Evolutionary conservation across 1,140 invertebrate genomes (phyloP), one percentile per base, ranked within the genome.

Genomic region (Neodiprion pinetum): DNA sequence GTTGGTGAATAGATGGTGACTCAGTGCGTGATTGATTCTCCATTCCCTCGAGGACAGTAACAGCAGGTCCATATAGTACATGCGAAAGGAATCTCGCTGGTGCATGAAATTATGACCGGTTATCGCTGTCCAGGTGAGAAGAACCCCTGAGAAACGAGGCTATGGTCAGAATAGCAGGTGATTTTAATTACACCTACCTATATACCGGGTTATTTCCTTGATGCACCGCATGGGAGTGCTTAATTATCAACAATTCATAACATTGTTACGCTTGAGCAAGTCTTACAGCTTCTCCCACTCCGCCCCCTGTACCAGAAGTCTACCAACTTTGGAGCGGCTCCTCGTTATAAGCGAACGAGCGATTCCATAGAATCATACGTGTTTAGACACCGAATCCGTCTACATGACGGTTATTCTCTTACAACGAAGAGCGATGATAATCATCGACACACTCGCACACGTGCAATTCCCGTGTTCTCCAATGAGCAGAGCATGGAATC

Each of bases 41-140:
- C 95, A 96, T 74, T 95, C 91, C 74, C 92, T 90, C n/a, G 91
- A 92, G 3, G 92, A 91, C 84, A 94, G 84, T 70, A 93, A 81
- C 48, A 89, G 87, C 12, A 97, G 83, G 80, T 96, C 93, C 74
- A 94, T 95, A 61, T 94, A 91, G 81, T 94, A 95, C 93, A 95
- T 95, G 67, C 95, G 91, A 90, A 94, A 96, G 81, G 91, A 96
- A 80, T 96, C 93, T 23, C 89, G 90, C 79, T 93, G 90, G 82
- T 97, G 96, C 70, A 96, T 93, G 81, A 94, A 97, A 85, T 97
- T 97, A 82, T 97, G 96, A 0, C 92, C 91, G 23, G 88, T 89
- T 48, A 93, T 89, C 12, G 88, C 85, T 0, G 91, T 87, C 82
- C 92, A 90, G 40, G 87, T 85, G 1, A 96, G 81, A 23, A 90